Evolutionary conservation across 2,888 invertebrate genomes (phyloP), one percentile per base, ranked within the genome.

Genomic region (Athripsodes cinereus): DNA sequence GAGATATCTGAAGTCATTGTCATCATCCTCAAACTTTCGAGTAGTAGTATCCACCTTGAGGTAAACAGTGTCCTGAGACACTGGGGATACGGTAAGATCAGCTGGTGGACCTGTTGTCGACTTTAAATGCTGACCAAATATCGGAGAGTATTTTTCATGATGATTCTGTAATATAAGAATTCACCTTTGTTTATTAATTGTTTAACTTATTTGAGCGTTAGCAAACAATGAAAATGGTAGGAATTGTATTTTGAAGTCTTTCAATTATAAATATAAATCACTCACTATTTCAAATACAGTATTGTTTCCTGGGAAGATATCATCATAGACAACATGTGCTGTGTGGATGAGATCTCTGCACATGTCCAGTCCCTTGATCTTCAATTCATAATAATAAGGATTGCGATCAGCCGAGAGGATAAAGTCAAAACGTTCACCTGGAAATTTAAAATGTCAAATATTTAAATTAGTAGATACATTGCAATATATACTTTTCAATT

Each of bases 401-500:
- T 71, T 67, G 65, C 79, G 77, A 35, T 78, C 71, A 1, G 83
- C 78, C 8, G 74, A 71, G 2, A 86, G 66, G 1, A 85, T 75
- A 6, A 85, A 79, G 64, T 86, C 86, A 70, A 81, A 80, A 19
- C 86, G 75, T 67, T 86, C 86, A 0, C 86, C 87, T 74, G 76
- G 58, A 74, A 76, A 50, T 16, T n/a, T n/a, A n/a, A n/a, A n/a
- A n/a, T n/a, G n/a, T n/a, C n/a, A 13, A 8, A 46, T 16, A 46
- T 46, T 46, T 13, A 11, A 16, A 46, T 46, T 34, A 34, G 13
- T 34, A 34, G n/a, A n/a, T n/a, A n/a, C n/a, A n/a, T n/a, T n/a
- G n/a, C n/a, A n/a, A n/a, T n/a, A n/a, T n/a, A n/a, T n/a, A n/a
- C n/a, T n/a, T n/a, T n/a, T n/a, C n/a, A n/a, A n/a, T n/a, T n/a